phyloP scores from a whole-genome alignment of 2,113 vertebrate species.

The Seriola quinqueradiata region DNA sequence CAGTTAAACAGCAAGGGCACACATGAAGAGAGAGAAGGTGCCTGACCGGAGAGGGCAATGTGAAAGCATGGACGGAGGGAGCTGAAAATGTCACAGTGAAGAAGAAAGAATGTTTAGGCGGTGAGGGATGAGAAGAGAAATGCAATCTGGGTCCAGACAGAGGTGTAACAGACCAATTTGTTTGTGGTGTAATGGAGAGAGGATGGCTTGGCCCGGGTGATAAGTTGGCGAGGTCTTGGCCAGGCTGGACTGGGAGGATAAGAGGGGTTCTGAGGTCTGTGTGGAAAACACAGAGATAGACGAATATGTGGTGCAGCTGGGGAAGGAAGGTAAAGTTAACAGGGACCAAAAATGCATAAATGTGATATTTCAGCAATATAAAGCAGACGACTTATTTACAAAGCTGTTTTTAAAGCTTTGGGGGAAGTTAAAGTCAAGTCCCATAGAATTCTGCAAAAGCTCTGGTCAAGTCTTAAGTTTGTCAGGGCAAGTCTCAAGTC shows the following conservation, averaged over 20 bases:
- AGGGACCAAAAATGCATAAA: conserved; percentile 29
- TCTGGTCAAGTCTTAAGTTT: neutral
- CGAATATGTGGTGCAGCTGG: conserved; percentile 52
- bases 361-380: conserved; percentile 42
- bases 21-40: conserved; percentile 58
- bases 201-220: conserved; percentile 75
- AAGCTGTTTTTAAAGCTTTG: conserved; percentile 33
- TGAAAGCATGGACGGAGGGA: conserved; percentile 41
- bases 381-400: conserved; percentile 26
- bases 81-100: conserved; percentile 78
- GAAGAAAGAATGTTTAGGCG: conserved; percentile 77
- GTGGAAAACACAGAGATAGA: conserved; percentile 70
- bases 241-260: conserved; percentile 71
- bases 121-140: conserved; percentile 83
- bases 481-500: neutral
- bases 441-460: conserved; percentile 22
- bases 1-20: conserved; percentile 64
- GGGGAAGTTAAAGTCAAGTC: conserved; percentile 20
- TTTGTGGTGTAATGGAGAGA: conserved; percentile 82
- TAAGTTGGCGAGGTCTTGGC: conserved; percentile 70
- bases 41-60: conserved; percentile 32
- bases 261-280: conserved; percentile 55
- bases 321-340: conserved; percentile 40
- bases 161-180: conserved; percentile 84
- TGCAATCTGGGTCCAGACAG: conserved; percentile 83